Evolutionary conservation across 2,888 invertebrate species (phyloP).

Genomic region (Diachrysia chrysitis): DNA sequence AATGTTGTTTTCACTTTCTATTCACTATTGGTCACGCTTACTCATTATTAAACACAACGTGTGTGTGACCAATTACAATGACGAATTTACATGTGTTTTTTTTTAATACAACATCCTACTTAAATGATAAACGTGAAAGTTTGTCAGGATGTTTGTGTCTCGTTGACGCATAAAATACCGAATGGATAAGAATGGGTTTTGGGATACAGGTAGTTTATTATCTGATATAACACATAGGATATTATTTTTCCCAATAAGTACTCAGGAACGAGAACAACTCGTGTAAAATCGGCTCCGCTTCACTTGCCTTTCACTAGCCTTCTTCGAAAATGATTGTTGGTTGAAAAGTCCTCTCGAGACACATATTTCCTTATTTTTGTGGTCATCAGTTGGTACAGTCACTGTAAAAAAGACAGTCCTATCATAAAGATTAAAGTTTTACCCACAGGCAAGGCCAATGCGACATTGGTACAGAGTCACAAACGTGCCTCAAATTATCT

Average conservation of each 20-base stretch:
- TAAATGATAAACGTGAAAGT: background rate
- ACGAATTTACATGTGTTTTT: background rate
- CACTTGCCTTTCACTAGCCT: too few relatives aligned
- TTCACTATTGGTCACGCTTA: conserved; percentile 18
- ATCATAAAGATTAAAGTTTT: background rate
- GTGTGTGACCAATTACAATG: conserved; percentile 10
- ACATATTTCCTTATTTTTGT: too few relatives aligned
- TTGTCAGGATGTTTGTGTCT: background rate
- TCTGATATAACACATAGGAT: too few relatives aligned
- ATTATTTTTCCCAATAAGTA: too few relatives aligned
- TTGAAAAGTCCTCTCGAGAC: too few relatives aligned
- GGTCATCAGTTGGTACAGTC: too few relatives aligned
- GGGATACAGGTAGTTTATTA: background rate
- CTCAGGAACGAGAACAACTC: too few relatives aligned
- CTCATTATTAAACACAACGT: conserved; percentile 14
- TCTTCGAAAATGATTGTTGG: too few relatives aligned
- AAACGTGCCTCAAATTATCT: conserved; percentile 26
- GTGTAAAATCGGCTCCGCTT: too few relatives aligned
- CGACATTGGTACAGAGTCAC: background rate
- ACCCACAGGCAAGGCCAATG: conserved; percentile 14
- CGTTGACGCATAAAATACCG: background rate
- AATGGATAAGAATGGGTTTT: background rate
- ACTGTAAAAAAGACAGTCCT: too few relatives aligned
- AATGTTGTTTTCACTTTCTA: background rate
- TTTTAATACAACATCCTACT: background rate